Conservation (phyloP, 2,797 vertebrate species). For the Hippocampus kuda region DNA sequence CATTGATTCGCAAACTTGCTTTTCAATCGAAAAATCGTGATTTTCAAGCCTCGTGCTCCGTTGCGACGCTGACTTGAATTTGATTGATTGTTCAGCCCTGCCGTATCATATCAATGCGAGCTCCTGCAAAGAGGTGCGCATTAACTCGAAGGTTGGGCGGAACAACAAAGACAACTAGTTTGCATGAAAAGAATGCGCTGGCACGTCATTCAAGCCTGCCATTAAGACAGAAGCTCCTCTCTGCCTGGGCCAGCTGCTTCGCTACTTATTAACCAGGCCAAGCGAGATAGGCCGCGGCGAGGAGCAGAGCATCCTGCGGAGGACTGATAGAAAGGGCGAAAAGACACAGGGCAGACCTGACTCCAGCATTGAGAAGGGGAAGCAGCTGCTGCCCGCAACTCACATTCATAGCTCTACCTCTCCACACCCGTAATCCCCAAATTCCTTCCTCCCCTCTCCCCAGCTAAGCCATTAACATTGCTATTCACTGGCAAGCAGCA, state of each 20-base stretch:
- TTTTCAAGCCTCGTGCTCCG: too few species aligned
- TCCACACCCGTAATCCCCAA: constrained; percentile 63
- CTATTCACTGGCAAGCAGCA: constrained; percentile 69
- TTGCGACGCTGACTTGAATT: too few species aligned
- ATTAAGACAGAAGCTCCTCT: constrained; percentile 35
- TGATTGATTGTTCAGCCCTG: too few species aligned
- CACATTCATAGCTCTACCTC: constrained; percentile 59
- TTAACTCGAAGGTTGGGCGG: constrained; percentile 24
- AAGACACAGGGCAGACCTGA: constrained; percentile 34
- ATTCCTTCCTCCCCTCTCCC: constrained; percentile 65
- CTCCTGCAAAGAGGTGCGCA: constrained; percentile 39
- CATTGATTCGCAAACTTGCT: too few species aligned
- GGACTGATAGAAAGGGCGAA: constrained; percentile 41
- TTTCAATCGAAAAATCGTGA: too few species aligned
- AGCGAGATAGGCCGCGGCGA: constrained; percentile 25
- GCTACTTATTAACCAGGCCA: constrained; percentile 62
- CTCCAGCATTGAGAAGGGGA: constrained; percentile 57
- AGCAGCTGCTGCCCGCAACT: constrained; percentile 70
- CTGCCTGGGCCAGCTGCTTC: constrained; percentile 60
- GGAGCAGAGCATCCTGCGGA: constrained; percentile 60
- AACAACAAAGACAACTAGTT: constrained; percentile 30
- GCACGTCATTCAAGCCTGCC: constrained; percentile 8
- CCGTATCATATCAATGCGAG: constrained; percentile 32
- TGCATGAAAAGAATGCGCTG: constrained; percentile 35
- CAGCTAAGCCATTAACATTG: constrained; percentile 64